These are phyloP conservation scores for Etia nguti DNA, from an alignment of 2,113 vertebrate species.

Conservation along the genomic window DNA sequence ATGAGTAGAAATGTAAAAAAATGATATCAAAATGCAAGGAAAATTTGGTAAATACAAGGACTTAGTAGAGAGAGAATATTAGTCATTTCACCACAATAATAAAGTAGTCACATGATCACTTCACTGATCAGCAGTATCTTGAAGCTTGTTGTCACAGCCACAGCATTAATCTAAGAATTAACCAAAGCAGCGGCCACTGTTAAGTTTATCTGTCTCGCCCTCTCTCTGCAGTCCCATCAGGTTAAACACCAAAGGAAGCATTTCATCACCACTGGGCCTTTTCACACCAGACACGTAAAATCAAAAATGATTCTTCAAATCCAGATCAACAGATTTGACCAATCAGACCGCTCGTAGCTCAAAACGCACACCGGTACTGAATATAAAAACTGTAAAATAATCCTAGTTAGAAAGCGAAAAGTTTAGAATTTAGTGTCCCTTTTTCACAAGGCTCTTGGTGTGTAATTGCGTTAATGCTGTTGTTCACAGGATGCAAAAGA, in stretches of 20 bases:
- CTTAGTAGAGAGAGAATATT: no score
- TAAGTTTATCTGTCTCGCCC: neutral
- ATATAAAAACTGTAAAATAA: neutral
- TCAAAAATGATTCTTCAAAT: neutral
- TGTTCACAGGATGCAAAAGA: neutral
- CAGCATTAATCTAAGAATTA: neutral
- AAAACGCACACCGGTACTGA: rapidly evolving
- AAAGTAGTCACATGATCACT: neutral
- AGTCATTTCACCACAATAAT: neutral
- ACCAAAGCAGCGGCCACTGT: rapidly evolving
- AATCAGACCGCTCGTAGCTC: rapidly evolving
- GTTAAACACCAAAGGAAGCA: neutral
- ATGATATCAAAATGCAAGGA: neutral
- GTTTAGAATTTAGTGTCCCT: neutral
- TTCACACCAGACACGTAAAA: neutral
- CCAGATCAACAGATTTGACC: neutral
- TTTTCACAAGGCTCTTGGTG: rapidly evolving
- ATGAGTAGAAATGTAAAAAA: neutral
- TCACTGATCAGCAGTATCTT: neutral
- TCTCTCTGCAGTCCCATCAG: neutral
- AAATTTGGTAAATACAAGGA: neutral
- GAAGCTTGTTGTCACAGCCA: neutral
- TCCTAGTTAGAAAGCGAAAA: neutral
- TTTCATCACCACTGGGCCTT: neutral
- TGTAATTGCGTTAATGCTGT: neutral